Base-by-base conservation (phyloP, 2,113 vertebrate species). In the Zosterops lateralis region DNA sequence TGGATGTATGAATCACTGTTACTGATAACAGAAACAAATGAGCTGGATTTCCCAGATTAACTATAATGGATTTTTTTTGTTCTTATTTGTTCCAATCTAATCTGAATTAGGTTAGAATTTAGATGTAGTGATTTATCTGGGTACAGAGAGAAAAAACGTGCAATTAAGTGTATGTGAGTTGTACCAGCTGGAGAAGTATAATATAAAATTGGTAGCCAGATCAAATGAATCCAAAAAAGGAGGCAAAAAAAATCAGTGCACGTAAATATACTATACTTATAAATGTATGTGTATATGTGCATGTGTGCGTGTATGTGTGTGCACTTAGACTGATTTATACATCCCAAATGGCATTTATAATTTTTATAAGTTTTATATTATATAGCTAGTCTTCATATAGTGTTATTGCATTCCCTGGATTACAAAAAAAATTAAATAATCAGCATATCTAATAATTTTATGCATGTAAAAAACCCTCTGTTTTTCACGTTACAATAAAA, bases 71-170 rank as follows among this genome's bases (percentile, higher is more conserved):
- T 64, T 24, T 45, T 36, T 58, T 57, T 57, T 56, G 6, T 65
- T 88, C 10, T 81, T 70, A 7, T 74, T 92, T 84, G 19, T 6
- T 76, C 34, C 85, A 94, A 89, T 79, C 19, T 94, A 79, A 83
- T 73, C 42, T 60, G 7, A 20, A 71, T 93, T 56, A 74, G 60
- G 61, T 53, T 50, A 45, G 32, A 65, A 76, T 91, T 85, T 65
- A 79, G 45, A 82, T 45, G 19, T 17, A 51, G 25, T 61, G 28
- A 79, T 96, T 89, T 87, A 34, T 61, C 28, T 72, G 57, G 3
- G 5, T 85, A 34, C 24, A 40, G 11, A 58, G 45, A 78, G 5
- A 2, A 92, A 90, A 93, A 64, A 47, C 31, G 10, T 12, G 3
- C 25, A 72, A 18, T 65, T 82, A 75, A 32, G 8, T 45, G 7